Evolutionary conservation across 1,140 invertebrate species (phyloP).

Genomic region (Diuraphis noxia): DNA sequence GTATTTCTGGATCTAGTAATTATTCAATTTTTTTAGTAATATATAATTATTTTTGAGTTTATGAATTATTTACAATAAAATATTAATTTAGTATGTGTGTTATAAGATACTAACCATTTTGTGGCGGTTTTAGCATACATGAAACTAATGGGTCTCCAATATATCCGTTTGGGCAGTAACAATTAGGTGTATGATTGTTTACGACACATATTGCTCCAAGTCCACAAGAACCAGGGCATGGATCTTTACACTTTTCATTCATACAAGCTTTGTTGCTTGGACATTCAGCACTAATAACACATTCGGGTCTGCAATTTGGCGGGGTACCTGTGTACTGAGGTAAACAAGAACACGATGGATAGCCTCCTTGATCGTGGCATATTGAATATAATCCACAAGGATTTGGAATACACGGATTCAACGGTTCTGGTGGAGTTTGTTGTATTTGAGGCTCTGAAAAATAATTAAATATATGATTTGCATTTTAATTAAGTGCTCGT

Average conservation of each 20-base stretch:
- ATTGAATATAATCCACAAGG: constrained; percentile 64
- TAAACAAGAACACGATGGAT: constrained; percentile 67
- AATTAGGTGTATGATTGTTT: constrained; percentile 64
- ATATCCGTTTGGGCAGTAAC: constrained; percentile 64
- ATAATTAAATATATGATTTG: constrained; percentile 56
- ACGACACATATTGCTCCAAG: constrained; percentile 62
- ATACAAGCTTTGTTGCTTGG: constrained; percentile 67
- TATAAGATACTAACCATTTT: constrained; percentile 59
- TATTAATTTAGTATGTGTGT: not conserved
- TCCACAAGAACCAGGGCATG: constrained; percentile 73
- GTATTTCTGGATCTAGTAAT: constrained; percentile 56
- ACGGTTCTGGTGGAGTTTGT: constrained; percentile 54
- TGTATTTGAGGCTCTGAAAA: constrained; percentile 57
- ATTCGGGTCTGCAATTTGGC: constrained; percentile 71
- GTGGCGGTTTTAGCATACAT: constrained; percentile 61
- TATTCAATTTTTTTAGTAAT: not conserved
- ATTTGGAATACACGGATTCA: constrained; percentile 60
- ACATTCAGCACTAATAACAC: constrained; percentile 69
- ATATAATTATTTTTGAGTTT: not conserved
- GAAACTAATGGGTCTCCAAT: constrained; percentile 63
- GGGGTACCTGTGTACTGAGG: constrained; percentile 69
- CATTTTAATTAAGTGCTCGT: constrained; percentile 59
- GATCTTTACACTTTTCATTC: constrained; percentile 69
- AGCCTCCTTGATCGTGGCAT: constrained; percentile 63
- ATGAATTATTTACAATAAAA: not conserved